phyloP scores from a whole-genome alignment of 2,113 vertebrate species.

The Octodon degus region DNA sequence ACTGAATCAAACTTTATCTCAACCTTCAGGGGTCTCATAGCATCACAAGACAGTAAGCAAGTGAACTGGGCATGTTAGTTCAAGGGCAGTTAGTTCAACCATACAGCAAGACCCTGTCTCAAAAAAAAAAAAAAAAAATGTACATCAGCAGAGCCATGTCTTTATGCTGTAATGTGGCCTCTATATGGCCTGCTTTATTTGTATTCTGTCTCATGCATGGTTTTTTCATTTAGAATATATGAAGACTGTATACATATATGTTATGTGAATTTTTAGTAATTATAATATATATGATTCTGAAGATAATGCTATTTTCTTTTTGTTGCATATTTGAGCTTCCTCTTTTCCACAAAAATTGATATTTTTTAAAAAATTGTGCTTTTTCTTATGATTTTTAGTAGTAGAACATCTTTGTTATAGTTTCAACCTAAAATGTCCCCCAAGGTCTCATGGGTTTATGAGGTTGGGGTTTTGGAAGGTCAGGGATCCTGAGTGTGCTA shows the following conservation, averaged over 20 bases:
- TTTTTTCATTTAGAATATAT: neutral
- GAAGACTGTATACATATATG: neutral
- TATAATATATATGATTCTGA: neutral
- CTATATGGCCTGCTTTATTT: accelerated
- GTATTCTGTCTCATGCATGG: neutral
- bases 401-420: neutral
- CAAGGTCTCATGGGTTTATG: neutral
- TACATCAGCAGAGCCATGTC: neutral
- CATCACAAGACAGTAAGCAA: neutral
- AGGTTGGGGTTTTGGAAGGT: neutral
- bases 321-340: neutral
- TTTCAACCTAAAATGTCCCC: neutral
- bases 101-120: too few species aligned
- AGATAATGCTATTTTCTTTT: slow-evolving; percentile 5
- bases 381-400: neutral
- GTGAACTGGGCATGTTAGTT: too few species aligned
- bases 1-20: neutral
- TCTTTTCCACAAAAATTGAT: neutral
- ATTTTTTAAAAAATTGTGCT: neutral
- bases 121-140: too few species aligned
- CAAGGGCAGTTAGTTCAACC: too few species aligned
- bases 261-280: neutral
- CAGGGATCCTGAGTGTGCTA: neutral
- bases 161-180: accelerated
- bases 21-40: neutral